Evolutionary conservation across 2,888 invertebrate species (phyloP).

Genomic region (Tetranychus piercei): DNA sequence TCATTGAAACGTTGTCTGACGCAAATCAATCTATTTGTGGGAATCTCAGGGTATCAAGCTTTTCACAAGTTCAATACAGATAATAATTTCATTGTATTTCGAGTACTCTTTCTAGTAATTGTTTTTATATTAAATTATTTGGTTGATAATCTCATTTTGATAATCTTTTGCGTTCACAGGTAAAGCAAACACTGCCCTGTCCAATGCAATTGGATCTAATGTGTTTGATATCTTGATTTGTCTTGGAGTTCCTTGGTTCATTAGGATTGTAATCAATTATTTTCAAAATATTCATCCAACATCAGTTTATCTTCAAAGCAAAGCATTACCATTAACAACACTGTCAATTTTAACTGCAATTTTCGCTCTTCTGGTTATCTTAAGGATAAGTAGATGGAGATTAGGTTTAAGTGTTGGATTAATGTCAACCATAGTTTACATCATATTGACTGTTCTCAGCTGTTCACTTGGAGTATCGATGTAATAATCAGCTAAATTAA

Average conservation of each 20-base stretch:
- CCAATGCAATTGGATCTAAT: constrained; percentile 73
- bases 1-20: too few species aligned
- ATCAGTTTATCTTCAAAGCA: constrained; percentile 49
- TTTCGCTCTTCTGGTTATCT: constrained; percentile 45
- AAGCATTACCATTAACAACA: constrained; percentile 61
- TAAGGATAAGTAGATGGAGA: constrained; percentile 43
- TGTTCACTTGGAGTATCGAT: not conserved
- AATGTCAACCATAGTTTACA: constrained; percentile 16
- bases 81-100: too few species aligned
- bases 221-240: constrained; percentile 69
- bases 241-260: constrained; percentile 65
- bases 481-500: not conserved
- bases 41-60: too few species aligned
- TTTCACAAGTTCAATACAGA: too few species aligned
- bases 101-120: too few species aligned
- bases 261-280: constrained; percentile 36
- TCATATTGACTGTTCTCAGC: constrained; percentile 13
- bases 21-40: too few species aligned
- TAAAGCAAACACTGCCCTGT: constrained; percentile 52
- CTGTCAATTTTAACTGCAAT: constrained; percentile 57
- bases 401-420: constrained; percentile 18
- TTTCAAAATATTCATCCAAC: constrained; percentile 45
- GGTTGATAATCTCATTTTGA: too few species aligned
- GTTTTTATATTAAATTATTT: too few species aligned
- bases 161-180: not conserved